Evolutionary conservation across 2,888 invertebrate genomes (phyloP).

Genomic region (Sarcophaga subvicina): DNA sequence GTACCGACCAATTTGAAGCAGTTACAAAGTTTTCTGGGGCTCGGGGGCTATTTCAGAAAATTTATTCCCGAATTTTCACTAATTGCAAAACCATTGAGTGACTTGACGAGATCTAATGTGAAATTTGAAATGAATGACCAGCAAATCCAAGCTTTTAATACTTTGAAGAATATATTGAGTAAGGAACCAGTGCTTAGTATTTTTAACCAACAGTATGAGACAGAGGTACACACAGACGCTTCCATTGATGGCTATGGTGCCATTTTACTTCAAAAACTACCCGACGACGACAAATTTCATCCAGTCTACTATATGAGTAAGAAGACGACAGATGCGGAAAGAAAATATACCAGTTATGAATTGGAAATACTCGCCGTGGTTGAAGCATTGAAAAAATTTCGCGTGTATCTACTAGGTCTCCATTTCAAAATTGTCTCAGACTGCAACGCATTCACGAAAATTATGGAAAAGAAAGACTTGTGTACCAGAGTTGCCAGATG

Average conservation of each 20-base stretch:
- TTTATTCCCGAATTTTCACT: background rate
- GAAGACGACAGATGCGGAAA: background rate
- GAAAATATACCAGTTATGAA: no score
- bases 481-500: slow-evolving; percentile 24
- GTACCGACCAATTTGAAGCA: slow-evolving; percentile 38
- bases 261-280: no score
- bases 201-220: slow-evolving; percentile 42
- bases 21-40: slow-evolving; percentile 57
- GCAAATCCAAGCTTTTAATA: slow-evolving; percentile 69
- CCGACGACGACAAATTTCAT: slow-evolving; percentile 4
- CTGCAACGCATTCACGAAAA: slow-evolving; percentile 68
- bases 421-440: slow-evolving; percentile 68
- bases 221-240: slow-evolving; percentile 46
- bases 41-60: no score
- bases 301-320: slow-evolving; percentile 40
- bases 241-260: no score
- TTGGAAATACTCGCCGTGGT: slow-evolving; percentile 44
- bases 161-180: slow-evolving; percentile 21
- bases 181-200: slow-evolving; percentile 39
- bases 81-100: slow-evolving; percentile 38
- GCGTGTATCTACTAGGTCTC: slow-evolving; percentile 71
- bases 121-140: slow-evolving; percentile 50
- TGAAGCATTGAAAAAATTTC: slow-evolving; percentile 70
- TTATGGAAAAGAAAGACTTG: slow-evolving; percentile 15
- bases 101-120: slow-evolving; percentile 48